Conservation (phyloP, 1,140 invertebrate species). For the Pemphigus obesinymphae region DNA sequence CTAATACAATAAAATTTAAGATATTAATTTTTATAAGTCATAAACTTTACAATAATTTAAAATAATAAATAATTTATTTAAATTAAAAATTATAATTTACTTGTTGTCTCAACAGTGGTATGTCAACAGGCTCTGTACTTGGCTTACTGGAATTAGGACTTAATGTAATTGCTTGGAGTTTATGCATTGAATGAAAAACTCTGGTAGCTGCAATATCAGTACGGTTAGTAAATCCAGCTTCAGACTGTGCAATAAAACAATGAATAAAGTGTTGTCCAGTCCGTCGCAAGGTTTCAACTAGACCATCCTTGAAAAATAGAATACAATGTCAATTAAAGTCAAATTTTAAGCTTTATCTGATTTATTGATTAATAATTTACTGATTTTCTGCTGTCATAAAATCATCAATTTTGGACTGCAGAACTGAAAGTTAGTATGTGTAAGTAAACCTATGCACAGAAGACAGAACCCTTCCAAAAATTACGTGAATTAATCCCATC, state of each 20-base stretch:
- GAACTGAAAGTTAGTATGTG: too few species aligned
- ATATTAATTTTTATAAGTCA: constrained; percentile 46
- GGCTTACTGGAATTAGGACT: constrained; percentile 48
- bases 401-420: too few species aligned
- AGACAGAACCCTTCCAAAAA: too few species aligned
- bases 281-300: constrained; percentile 79
- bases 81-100: constrained; percentile 52
- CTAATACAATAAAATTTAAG: too few species aligned
- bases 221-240: constrained; percentile 57
- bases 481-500: too few species aligned
- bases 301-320: constrained; percentile 63
- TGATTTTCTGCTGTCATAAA: too few species aligned
- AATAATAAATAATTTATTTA: not conserved
- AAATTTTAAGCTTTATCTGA: not conserved
- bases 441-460: too few species aligned
- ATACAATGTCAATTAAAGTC: not conserved
- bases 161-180: constrained; percentile 49
- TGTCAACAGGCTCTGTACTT: constrained; percentile 63
- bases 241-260: constrained; percentile 78
- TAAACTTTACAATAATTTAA: constrained; percentile 25
- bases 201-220: constrained; percentile 48
- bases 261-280: constrained; percentile 80
- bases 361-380: too few species aligned
- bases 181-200: constrained; percentile 43
- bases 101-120: constrained; percentile 81